A percentile compares a stretch with the other conserved stretches of the same genome.
Conservation (phyloP, 2,888 invertebrate species). For the Chaetoderma sp. region DNA sequence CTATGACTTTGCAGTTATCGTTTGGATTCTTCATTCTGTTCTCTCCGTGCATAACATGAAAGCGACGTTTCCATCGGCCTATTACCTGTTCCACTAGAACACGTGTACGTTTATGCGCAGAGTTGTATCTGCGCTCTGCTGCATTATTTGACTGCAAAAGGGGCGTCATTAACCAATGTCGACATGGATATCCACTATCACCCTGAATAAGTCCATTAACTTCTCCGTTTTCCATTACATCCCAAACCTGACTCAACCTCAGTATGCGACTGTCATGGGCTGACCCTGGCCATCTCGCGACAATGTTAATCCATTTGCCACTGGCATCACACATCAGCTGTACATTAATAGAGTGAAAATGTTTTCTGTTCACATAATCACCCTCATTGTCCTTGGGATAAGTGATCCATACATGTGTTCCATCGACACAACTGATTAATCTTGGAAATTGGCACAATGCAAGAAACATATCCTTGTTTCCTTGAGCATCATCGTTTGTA, state of each 20-base stretch:
- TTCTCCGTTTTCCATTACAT: conserved; percentile 21
- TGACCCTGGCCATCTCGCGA: conserved; percentile 41
- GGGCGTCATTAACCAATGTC: conserved; percentile 23
- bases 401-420: conserved; percentile 41
- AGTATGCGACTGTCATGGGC: conserved; percentile 42
- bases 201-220: conserved; percentile 17
- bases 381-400: conserved; percentile 27
- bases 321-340: conserved; percentile 37
- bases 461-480: conserved; percentile 4
- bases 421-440: conserved; percentile 43
- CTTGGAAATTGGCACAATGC: conserved; percentile 35
- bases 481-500: neutral
- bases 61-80: conserved; percentile 18
- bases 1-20: conserved; percentile 20
- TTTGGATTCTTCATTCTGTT: conserved; percentile 14
- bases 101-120: conserved; percentile 13
- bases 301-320: conserved; percentile 28
- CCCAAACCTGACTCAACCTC: conserved; percentile 15
- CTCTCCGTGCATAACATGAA: conserved; percentile 11
- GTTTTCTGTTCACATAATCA: conserved; percentile 39
- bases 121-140: conserved; percentile 13
- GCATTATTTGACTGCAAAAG: conserved; percentile 15
- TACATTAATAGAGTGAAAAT: conserved; percentile 42
- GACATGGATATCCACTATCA: conserved; percentile 29
- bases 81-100: conserved; percentile 19